Conservation (phyloP, 1,140 invertebrate genomes). For the Triops cancriformis region DNA sequence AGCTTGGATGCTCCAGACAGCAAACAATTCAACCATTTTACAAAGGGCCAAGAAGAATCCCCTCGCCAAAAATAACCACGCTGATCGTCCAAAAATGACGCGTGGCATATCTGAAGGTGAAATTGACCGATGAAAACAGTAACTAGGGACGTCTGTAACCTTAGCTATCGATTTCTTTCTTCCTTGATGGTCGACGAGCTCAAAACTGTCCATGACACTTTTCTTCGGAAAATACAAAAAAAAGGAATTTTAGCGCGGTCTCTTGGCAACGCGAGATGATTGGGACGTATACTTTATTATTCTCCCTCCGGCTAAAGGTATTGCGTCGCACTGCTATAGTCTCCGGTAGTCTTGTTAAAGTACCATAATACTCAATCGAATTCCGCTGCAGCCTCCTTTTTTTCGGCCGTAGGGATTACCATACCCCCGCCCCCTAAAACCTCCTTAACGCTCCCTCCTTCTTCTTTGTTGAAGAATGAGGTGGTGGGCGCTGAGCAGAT, state of each 20-base stretch:
- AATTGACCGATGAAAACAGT: too few relatives aligned
- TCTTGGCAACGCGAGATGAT: slow-evolving; percentile 4
- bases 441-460: background rate
- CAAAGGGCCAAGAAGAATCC: too few relatives aligned
- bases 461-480: background rate
- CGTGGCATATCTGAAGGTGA: too few relatives aligned
- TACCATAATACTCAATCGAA: slow-evolving; percentile 1
- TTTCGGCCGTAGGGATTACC: background rate
- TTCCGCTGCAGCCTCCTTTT: background rate
- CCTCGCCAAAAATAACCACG: too few relatives aligned
- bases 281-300: slow-evolving; percentile 6
- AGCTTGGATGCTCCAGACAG: too few relatives aligned
- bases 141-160: too few relatives aligned
- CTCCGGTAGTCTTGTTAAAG: background rate
- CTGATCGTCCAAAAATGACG: too few relatives aligned
- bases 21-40: too few relatives aligned
- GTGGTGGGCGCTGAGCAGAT: background rate
- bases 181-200: background rate
- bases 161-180: too few relatives aligned
- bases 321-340: background rate
- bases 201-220: background rate
- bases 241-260: background rate
- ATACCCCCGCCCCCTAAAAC: background rate
- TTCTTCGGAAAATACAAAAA: background rate
- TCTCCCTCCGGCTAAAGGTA: background rate